phyloP scores from a whole-genome alignment of 2,797 vertebrate species.

The Melopsittacus undulatus region DNA sequence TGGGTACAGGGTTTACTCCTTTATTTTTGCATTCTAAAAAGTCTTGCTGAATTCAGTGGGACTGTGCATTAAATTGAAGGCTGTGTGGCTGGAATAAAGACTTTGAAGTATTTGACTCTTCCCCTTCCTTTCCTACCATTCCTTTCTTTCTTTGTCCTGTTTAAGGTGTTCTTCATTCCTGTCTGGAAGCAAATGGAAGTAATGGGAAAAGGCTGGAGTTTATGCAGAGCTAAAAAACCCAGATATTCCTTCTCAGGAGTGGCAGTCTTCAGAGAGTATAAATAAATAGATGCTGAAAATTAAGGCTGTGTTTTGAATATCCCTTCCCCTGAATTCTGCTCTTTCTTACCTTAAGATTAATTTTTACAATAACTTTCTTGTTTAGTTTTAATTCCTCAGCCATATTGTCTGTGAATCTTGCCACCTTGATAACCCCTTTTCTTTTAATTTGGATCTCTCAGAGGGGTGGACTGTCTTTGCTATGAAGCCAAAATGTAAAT shows the following conservation, averaged over 20 bases:
- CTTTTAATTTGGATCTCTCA: background rate
- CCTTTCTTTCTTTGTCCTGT: background rate
- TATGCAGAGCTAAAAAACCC: background rate
- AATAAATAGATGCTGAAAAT: background rate
- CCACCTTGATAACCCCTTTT: background rate
- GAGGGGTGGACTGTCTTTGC: background rate
- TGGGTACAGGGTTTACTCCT: background rate
- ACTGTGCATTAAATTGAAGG: background rate
- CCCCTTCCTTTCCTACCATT: background rate
- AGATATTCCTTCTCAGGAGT: background rate
- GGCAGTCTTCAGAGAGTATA: background rate
- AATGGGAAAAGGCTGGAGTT: background rate
- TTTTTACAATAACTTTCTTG: background rate
- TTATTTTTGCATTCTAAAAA: background rate
- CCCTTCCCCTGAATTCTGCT: background rate
- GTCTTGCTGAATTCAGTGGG: background rate
- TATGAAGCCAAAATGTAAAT: background rate
- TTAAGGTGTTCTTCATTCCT: background rate
- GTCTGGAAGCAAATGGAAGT: background rate
- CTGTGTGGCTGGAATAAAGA: background rate
- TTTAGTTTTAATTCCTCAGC: background rate
- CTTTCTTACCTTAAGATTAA: background rate
- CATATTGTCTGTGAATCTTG: background rate
- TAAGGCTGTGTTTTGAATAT: background rate
- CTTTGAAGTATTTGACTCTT: background rate